Percentiles rank a stretch among this genome's conserved stretches.
These are phyloP conservation scores for Hyles euphorbiae DNA, from an alignment of 1,140 invertebrate species.

Conservation along the genomic window DNA sequence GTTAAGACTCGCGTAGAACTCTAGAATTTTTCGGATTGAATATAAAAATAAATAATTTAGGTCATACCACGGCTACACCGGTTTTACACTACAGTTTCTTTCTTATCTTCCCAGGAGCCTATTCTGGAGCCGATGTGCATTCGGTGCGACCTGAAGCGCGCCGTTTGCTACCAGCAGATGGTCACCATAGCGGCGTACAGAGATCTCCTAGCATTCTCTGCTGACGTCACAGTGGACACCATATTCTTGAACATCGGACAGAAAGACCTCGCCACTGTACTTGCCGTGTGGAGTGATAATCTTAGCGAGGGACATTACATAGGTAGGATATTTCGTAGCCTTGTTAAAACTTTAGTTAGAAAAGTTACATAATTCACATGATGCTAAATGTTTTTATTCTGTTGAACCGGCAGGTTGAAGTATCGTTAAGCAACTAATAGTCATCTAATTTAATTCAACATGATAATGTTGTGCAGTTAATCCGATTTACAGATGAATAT, in stretches of 20 bases:
- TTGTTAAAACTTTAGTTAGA: neutral
- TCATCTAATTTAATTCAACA: too few species aligned
- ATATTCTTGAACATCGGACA: slow-evolving; percentile 83
- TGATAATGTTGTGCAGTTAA: too few species aligned
- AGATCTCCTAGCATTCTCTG: slow-evolving; percentile 76
- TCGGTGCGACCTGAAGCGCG: slow-evolving; percentile 84
- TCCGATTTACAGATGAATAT: too few species aligned
- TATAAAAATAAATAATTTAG: too few species aligned
- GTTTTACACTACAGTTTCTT: too few species aligned
- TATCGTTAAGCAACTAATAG: too few species aligned
- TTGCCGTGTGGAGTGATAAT: slow-evolving; percentile 83
- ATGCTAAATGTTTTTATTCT: too few species aligned
- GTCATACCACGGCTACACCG: too few species aligned
- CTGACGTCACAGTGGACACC: slow-evolving; percentile 81
- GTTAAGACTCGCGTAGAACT: too few species aligned
- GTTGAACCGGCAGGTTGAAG: too few species aligned
- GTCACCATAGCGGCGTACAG: slow-evolving; percentile 35
- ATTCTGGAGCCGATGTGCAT: slow-evolving; percentile 85
- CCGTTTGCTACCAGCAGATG: slow-evolving; percentile 67
- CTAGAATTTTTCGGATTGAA: too few species aligned
- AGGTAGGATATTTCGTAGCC: slow-evolving; percentile 31
- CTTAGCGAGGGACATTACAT: slow-evolving; percentile 67
- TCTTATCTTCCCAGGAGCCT: slow-evolving; percentile 76
- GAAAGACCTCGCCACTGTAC: slow-evolving; percentile 81
- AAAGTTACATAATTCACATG: too few species aligned